Evolutionary conservation across 2,888 invertebrate species (phyloP).

Genomic region (Synergus laeviventris): DNA sequence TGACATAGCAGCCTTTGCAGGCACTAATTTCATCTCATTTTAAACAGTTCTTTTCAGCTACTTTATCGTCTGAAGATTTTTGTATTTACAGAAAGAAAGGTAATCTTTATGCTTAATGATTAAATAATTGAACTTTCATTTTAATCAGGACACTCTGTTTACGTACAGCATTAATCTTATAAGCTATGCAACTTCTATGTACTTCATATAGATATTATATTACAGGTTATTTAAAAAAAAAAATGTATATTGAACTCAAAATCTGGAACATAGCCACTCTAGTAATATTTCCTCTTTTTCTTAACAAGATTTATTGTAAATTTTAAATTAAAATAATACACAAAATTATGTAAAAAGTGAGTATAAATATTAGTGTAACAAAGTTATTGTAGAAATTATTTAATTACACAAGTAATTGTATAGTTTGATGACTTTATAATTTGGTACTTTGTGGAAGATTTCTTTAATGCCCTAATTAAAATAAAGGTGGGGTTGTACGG

Average conservation of each 20-base stretch:
- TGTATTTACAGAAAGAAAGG: constrained; percentile 44
- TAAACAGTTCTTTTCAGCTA: constrained; percentile 22
- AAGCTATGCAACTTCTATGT: not conserved
- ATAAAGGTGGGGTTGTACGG: not conserved
- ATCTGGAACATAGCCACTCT: constrained; percentile 20
- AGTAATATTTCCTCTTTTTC: not conserved
- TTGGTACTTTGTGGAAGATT: not conserved
- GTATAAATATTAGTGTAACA: not conserved
- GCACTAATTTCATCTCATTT: constrained; percentile 15
- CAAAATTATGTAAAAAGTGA: not conserved
- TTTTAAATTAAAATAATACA: not conserved
- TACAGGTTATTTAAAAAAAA: constrained; percentile 1
- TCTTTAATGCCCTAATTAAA: not conserved
- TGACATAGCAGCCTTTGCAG: not conserved
- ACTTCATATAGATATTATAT: not conserved
- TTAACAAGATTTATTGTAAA: not conserved
- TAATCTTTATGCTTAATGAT: constrained; percentile 49
- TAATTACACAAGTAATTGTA: not conserved
- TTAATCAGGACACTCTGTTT: constrained; percentile 60
- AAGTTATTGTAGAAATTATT: not conserved
- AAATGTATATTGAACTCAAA: not conserved
- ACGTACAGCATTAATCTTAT: constrained; percentile 37
- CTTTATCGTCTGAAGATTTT: constrained; percentile 30
- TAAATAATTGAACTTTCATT: constrained; percentile 56
- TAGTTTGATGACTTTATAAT: not conserved